Conservation (phyloP, 2,113 vertebrate genomes). For the Emydocephalus ijimae region DNA sequence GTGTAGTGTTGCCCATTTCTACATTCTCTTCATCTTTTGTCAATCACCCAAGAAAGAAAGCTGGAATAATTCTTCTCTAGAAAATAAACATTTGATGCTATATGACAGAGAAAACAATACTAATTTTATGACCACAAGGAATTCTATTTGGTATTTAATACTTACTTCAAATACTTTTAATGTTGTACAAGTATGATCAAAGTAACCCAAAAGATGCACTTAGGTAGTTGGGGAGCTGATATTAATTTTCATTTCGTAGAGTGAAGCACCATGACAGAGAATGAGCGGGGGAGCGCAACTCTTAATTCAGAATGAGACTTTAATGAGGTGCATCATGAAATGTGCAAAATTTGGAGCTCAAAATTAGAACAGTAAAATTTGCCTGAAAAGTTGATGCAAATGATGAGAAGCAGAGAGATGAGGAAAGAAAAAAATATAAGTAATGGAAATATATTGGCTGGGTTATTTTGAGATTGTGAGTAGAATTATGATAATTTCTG, state of each 20-base stretch:
- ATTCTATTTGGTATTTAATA: neutral
- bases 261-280: neutral
- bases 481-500: neutral
- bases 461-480: neutral
- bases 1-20: neutral
- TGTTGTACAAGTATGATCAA: no score
- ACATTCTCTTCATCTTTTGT: neutral
- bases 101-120: neutral
- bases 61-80: neutral
- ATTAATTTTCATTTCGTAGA: neutral
- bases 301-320: neutral
- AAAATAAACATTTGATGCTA: neutral
- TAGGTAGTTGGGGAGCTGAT: neutral
- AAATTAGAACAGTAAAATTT: neutral
- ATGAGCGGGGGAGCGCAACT: neutral
- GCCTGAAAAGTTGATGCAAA: neutral
- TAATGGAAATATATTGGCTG: neutral
- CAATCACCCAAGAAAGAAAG: neutral
- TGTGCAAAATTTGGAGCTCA: neutral
- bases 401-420: neutral
- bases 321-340: neutral
- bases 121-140: neutral
- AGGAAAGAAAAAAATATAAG: neutral
- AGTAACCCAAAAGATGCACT: neutral
- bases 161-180: neutral